These are phyloP conservation scores for Microcebus tavaratra DNA, from an alignment of 2,113 vertebrate species.

Conservation along the genomic window DNA sequence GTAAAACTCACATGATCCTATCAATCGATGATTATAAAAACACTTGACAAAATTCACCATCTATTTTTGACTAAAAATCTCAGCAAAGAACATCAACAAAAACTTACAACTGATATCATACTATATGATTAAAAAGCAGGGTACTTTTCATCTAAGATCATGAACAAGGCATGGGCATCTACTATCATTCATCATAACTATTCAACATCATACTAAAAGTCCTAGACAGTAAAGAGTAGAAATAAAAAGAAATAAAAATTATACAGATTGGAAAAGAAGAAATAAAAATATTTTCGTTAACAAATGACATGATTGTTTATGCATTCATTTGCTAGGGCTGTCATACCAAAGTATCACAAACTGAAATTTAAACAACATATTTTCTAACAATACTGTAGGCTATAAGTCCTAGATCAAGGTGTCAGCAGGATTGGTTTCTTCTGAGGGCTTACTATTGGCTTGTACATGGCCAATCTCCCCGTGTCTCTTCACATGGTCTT, in stretches of 20 bases:
- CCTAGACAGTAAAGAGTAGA: not conserved
- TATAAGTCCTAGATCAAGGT: too few species aligned
- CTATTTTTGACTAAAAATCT: not conserved
- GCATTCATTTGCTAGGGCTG: not conserved
- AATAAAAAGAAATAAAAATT: not conserved
- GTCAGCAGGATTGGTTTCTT: too few species aligned
- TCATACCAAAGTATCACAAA: not conserved
- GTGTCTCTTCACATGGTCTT: not conserved
- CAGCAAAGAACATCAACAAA: not conserved
- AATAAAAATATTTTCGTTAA: not conserved
- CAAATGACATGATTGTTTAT: not conserved
- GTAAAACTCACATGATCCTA: not conserved
- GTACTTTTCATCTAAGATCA: not conserved
- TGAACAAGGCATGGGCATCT: not conserved
- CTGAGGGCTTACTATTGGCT: too few species aligned
- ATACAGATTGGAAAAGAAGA: not conserved
- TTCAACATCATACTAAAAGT: not conserved
- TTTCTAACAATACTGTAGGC: not conserved
- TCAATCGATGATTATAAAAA: not conserved
- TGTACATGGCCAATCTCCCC: too few species aligned
- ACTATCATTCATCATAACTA: not conserved
- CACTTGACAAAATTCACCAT: not conserved
- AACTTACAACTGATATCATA: not conserved
- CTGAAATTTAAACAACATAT: not conserved
- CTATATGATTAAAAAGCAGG: not conserved